Evolutionary conservation across 2,888 invertebrate species (phyloP).

Genomic region (Lithosia quadra): DNA sequence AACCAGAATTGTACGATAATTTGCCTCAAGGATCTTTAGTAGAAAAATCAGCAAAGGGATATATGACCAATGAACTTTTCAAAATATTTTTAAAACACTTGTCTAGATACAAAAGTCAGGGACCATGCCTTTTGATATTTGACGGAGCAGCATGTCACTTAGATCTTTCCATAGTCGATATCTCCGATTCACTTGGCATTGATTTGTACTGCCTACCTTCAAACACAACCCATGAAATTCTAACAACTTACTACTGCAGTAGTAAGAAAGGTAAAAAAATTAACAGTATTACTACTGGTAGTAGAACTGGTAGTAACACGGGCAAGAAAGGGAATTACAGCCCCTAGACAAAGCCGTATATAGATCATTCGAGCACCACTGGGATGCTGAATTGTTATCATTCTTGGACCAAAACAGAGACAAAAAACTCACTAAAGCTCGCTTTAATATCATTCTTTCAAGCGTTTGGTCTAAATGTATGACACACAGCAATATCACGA

Average conservation of each 20-base stretch:
- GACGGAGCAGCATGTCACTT: conserved; percentile 37
- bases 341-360: not conserved
- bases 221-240: too few relatives aligned
- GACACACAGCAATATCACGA: conserved; percentile 25
- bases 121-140: conserved; percentile 36
- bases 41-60: conserved; percentile 11
- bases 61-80: conserved; percentile 31
- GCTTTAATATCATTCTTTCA: not conserved
- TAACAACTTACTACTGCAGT: too few relatives aligned
- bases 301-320: too few relatives aligned
- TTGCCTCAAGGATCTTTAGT: conserved; percentile 31
- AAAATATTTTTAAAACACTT: not conserved
- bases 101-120: conserved; percentile 27
- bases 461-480: conserved; percentile 19
- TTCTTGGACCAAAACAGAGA: not conserved
- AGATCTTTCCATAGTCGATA: conserved; percentile 36
- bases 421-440: not conserved
- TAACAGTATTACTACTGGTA: too few relatives aligned
- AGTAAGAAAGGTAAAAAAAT: too few relatives aligned
- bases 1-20: conserved; percentile 27
- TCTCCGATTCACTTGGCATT: conserved; percentile 29
- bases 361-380: not conserved
- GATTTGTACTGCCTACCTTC: not conserved
- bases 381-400: not conserved
- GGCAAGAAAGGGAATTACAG: too few relatives aligned